A percentile compares a stretch with the other conserved stretches of the same genome.
These are phyloP conservation scores for Elysia crispata DNA, from an alignment of 2,888 invertebrate genomes.

Conservation along the genomic window DNA sequence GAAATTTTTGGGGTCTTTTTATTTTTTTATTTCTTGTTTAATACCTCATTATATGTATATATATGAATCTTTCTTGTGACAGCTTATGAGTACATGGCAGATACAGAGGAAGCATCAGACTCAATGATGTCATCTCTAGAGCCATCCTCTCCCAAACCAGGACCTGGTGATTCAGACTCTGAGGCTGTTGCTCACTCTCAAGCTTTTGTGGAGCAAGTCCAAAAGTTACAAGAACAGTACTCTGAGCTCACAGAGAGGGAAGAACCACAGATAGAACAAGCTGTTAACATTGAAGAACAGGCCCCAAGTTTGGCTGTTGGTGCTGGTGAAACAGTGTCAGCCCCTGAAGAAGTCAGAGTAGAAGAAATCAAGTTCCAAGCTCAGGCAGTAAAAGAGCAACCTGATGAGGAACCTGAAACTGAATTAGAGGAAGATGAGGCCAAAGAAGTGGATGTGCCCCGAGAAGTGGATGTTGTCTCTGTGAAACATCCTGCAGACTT, in stretches of 20 bases:
- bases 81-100: slow-evolving; percentile 95
- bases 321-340: slow-evolving; percentile 36
- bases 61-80: slow-evolving; percentile 57
- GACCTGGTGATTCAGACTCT: slow-evolving; percentile 66
- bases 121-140: slow-evolving; percentile 72
- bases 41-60: not conserved
- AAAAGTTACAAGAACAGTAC: slow-evolving; percentile 57
- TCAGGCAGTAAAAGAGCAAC: slow-evolving; percentile 48
- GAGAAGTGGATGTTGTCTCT: no score
- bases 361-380: slow-evolving; percentile 53
- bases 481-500: no score
- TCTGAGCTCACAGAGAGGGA: slow-evolving; percentile 54
- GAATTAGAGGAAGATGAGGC: no score
- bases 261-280: slow-evolving; percentile 43
- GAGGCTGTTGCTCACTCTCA: slow-evolving; percentile 60
- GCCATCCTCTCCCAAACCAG: slow-evolving; percentile 66
- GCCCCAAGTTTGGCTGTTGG: slow-evolving; percentile 40
- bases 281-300: slow-evolving; percentile 46
- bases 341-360: slow-evolving; percentile 41
- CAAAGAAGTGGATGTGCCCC: no score
- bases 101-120: slow-evolving; percentile 86
- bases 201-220: slow-evolving; percentile 68
- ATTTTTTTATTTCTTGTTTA: not conserved
- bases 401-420: no score
- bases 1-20: not conserved